Percentiles rank a stretch among this genome's conserved stretches.
Evolutionary conservation across 2,797 vertebrate genomes (phyloP).

Genomic region (Thamnophis elegans): DNA sequence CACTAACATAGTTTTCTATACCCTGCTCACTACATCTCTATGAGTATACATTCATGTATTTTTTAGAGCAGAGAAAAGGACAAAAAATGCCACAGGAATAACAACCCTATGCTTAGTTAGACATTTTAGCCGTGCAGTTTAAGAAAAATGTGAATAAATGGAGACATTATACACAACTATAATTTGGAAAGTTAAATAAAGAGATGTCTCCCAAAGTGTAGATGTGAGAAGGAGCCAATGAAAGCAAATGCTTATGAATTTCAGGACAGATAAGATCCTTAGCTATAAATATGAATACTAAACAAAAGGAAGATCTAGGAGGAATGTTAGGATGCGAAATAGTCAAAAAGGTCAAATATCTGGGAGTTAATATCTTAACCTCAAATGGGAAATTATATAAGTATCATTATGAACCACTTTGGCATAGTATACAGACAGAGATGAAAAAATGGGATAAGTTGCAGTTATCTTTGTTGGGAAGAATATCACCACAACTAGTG

Average conservation of each 20-base stretch:
- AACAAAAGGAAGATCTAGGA: too few species aligned
- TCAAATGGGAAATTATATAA: too few species aligned
- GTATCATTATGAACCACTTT: too few species aligned
- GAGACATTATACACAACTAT: not conserved
- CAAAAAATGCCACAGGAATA: not conserved
- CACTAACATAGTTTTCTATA: not conserved
- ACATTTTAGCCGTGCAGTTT: not conserved
- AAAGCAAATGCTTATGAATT: not conserved
- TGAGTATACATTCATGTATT: not conserved
- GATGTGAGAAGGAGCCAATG: not conserved
- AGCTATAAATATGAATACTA: too few species aligned
- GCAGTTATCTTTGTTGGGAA: too few species aligned
- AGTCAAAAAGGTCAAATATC: too few species aligned
- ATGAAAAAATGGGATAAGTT: too few species aligned
- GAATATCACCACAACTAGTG: not conserved
- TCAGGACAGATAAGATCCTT: too few species aligned
- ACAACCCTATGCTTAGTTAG: not conserved
- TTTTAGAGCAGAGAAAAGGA: not conserved
- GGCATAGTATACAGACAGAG: too few species aligned
- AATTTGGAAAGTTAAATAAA: not conserved
- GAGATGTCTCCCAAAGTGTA: not conserved
- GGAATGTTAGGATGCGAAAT: too few species aligned
- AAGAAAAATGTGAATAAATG: not conserved
- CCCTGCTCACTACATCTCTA: not conserved
- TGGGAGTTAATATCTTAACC: too few species aligned